Evolutionary conservation across 2,113 vertebrate genomes (phyloP), one percentile per base, ranked within the genome.

Genomic region (Pavo muticus): DNA sequence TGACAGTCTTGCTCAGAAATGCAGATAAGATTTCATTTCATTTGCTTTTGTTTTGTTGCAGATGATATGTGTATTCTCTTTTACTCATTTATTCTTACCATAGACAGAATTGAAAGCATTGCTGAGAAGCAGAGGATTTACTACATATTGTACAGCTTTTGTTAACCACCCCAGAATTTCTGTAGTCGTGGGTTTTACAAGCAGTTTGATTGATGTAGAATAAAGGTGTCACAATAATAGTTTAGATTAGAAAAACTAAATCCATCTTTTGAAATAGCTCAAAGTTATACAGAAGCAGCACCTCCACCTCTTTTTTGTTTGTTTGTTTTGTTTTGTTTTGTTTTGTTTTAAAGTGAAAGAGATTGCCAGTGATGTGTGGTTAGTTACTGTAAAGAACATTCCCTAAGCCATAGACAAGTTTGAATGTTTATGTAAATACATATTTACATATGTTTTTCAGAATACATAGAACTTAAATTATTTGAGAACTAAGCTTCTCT

Each of bases 191-290:
- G 63, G 10, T 75, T 94, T 88, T 93, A 79, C 69, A 76, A 72
- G 44, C 87, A 69, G 48, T 84, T 93, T 92, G 72, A 93, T 14
- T 91, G 59, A 95, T 94, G 45, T 40, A 68, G 37, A 79, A 88
- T 86, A 87, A 93, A 93, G 3, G 60, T 56, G 78, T 88, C 32
- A 24, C 39, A 90, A 77, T 84, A 85, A 93, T 79, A 87, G 57
- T 87, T 92, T 84, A 93, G 79, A 94, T 90, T 93, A 84, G 77
- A 48, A 79, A 93, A 94, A 47, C n/a, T 59, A 95, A 96, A 91
- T 91, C 82, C 60, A 84, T 35, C 29, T 88, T 78, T 81, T 79
- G 25, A 47, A 23, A 30, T 30, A 79, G 35, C 61, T 95, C 63
- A 69, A 45, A 71, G 45, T n/a, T 73, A 69, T 91, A 73, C 81